These are phyloP conservation scores for Channallabes apus DNA, from an alignment of 2,797 vertebrate species.

Conservation along the genomic window DNA sequence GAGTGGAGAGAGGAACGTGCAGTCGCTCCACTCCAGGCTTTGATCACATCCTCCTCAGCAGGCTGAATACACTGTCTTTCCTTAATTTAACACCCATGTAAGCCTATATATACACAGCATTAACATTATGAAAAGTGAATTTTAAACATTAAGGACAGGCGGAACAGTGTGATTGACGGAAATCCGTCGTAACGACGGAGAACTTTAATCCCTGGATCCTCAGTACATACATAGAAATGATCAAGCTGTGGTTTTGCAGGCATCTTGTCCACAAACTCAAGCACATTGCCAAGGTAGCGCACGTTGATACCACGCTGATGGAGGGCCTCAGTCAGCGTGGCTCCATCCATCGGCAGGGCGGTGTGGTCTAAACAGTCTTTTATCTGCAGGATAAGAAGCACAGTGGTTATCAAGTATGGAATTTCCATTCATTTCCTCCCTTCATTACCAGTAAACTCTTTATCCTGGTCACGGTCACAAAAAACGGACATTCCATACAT, in stretches of 20 bases:
- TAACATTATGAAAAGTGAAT: too few species aligned
- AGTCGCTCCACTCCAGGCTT: too few species aligned
- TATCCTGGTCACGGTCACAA: background rate
- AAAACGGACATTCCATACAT: too few species aligned
- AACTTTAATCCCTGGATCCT: too few species aligned
- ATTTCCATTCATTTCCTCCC: background rate
- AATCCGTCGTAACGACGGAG: too few species aligned
- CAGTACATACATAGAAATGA: slow-evolving; percentile 90
- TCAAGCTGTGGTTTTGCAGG: slow-evolving; percentile 86
- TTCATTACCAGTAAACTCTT: background rate
- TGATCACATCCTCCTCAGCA: too few species aligned
- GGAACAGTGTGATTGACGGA: too few species aligned
- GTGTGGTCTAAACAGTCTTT: slow-evolving; percentile 96
- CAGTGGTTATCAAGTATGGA: background rate
- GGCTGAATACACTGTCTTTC: too few species aligned
- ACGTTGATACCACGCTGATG: slow-evolving; percentile 96
- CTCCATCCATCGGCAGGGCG: slow-evolving; percentile 93
- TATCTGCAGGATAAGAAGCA: slow-evolving; percentile 72
- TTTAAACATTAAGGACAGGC: too few species aligned
- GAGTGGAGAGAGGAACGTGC: too few species aligned
- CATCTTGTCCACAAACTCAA: slow-evolving; percentile 86
- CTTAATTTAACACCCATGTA: too few species aligned
- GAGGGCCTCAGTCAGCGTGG: slow-evolving; percentile 89
- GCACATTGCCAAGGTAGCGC: slow-evolving; percentile 90
- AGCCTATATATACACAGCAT: too few species aligned